Evolutionary conservation across 2,113 vertebrate genomes (phyloP), one percentile per base, ranked within the genome.

Genomic region (Silurus meridionalis): DNA sequence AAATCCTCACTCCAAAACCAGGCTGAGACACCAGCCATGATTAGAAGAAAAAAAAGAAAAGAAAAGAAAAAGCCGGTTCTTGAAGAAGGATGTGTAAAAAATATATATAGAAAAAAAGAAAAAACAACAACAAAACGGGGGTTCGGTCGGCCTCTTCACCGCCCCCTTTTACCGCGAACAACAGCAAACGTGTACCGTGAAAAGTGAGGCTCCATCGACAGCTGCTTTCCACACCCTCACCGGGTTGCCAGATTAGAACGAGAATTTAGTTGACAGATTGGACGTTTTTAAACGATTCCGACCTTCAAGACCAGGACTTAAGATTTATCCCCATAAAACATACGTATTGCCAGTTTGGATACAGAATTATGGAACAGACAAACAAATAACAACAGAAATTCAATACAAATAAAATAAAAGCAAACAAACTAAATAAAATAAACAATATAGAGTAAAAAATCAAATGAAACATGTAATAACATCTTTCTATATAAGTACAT

Each of bases 1-100:
- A 99, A 99, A 87, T 96, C 94, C 86, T 99, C 97, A 90, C 94
- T 97, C 97, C 98, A 99, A 82, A 99, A 96, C 97, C 97, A 98
- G 95, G 96, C 96, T 94, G 96, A 96, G 67, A 96, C 89, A 88
- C 94, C 94, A 92, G 95, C 94, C 95, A 96, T 96, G 90, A 91
- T 93, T 72, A 87, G 75, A 15, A 4, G 8, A 17, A 4, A 13
- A 5, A 14, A 1, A 77, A 37, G 86, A 83, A 64, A 64, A 53
- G 1, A 78, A 37, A 86, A 83, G 58, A 64, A 53, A 53, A 19
- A 48, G 23, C 48, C 67, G 25, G 63, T 23, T n/a, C 57, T 64
- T 71, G 83, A 78, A 82, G 64, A 53, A 87, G 64, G 53, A 53
- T 66, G 50, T 15, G 4, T 37, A 79, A 84, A 83, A 9, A 46